Evolutionary conservation across 2,113 vertebrate genomes (phyloP).

Genomic region (Xiphophorus couchianus): DNA sequence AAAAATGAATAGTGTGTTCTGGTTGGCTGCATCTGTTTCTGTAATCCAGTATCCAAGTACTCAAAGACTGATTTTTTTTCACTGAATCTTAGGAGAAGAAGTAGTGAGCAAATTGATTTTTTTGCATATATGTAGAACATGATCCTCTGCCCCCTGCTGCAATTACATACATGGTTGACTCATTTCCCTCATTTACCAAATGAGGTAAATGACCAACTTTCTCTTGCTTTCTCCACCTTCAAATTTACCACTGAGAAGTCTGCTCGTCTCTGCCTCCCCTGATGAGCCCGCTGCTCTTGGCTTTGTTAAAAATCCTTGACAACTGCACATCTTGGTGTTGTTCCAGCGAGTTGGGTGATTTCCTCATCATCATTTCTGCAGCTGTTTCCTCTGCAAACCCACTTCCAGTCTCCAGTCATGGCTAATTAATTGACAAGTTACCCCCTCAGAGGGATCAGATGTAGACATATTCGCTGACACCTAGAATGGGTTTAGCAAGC

Average conservation of each 20-base stretch:
- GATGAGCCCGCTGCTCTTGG: constrained; percentile 18
- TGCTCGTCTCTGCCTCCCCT: constrained; percentile 19
- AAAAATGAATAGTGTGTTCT: neutral
- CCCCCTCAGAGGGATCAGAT: constrained; percentile 27
- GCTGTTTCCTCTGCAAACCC: constrained; percentile 28
- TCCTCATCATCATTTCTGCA: constrained; percentile 33
- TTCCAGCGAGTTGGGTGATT: constrained; percentile 9
- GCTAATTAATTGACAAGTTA: constrained; percentile 55
- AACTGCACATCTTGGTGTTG: constrained; percentile 2
- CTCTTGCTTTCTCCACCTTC: constrained; percentile 11
- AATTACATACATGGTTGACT: neutral
- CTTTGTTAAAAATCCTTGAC: constrained; percentile 18
- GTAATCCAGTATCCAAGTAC: neutral
- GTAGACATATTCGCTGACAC: constrained; percentile 34
- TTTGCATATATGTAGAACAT: neutral
- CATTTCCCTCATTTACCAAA: constrained; percentile 32
- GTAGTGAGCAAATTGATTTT: neutral
- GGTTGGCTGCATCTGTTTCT: neutral
- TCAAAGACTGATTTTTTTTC: neutral
- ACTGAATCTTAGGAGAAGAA: neutral
- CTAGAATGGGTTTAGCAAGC: constrained; percentile 18
- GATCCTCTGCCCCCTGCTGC: neutral
- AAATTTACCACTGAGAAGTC: constrained; percentile 31
- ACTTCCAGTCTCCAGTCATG: constrained; percentile 14
- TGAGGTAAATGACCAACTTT: constrained; percentile 3